These are phyloP conservation scores for Xenops minutus DNA, from an alignment of 2,797 vertebrate genomes.

Conservation along the genomic window DNA sequence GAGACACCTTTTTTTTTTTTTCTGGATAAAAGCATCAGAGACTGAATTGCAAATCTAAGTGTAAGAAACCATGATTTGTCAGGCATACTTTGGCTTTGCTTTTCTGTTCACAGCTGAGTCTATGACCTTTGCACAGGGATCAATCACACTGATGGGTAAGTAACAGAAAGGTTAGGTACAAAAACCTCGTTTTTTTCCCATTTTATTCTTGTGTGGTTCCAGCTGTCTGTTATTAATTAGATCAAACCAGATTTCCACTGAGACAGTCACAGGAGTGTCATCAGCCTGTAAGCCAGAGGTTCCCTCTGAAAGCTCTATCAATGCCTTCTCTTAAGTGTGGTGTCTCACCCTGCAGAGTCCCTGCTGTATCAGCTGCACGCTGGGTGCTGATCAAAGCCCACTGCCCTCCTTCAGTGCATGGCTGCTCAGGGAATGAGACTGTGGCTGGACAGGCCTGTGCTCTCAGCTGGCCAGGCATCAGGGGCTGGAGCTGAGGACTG, in stretches of 20 bases:
- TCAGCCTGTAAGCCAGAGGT: not conserved
- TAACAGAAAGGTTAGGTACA: not conserved
- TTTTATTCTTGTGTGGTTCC: not conserved
- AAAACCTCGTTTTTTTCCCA: not conserved
- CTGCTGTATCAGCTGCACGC: accelerated
- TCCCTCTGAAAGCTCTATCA: not conserved
- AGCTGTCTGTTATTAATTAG: not conserved
- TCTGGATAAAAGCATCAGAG: not conserved
- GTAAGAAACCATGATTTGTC: not conserved
- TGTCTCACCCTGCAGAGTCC: not conserved
- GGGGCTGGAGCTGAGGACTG: not conserved
- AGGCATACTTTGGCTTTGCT: not conserved
- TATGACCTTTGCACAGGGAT: not conserved
- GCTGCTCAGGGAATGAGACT: not conserved
- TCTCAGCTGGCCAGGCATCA: not conserved
- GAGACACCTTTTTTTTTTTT: not conserved
- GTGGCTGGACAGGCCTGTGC: not conserved
- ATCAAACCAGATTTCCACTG: not conserved
- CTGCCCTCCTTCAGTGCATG: not conserved
- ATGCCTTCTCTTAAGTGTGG: not conserved
- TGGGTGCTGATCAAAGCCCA: not conserved
- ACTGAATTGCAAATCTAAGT: not conserved
- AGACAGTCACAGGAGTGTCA: not conserved
- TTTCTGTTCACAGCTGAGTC: not conserved
- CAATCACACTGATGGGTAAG: not conserved